Percentiles rank a stretch among this genome's conserved stretches.
These are phyloP conservation scores for Panagrolaimus sp. DNA, from an alignment of 1,140 invertebrate genomes.

Conservation along the genomic window DNA sequence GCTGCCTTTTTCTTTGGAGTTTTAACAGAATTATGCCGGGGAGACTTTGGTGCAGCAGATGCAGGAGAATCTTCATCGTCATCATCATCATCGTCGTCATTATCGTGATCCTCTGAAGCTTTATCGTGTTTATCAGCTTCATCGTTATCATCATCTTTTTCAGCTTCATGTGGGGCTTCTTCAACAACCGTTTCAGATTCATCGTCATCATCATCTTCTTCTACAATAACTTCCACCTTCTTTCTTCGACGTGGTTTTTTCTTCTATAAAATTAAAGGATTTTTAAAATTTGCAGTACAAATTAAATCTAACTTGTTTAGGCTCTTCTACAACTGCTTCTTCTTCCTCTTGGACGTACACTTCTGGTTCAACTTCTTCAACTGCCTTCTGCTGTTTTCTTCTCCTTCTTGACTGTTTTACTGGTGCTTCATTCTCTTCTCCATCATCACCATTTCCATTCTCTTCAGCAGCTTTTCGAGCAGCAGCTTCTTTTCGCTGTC, in stretches of 20 bases:
- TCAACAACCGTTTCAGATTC: conserved; percentile 22
- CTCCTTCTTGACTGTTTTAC: conserved; percentile 14
- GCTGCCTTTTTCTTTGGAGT: conserved; percentile 58
- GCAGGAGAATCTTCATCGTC: conserved; percentile 34
- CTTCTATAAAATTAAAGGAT: too few relatives aligned
- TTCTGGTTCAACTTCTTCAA: too few relatives aligned
- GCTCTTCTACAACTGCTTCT: background rate
- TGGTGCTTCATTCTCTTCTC: conserved; percentile 1
- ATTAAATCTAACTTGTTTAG: background rate
- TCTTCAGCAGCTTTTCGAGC: background rate
- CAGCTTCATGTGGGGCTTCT: conserved; percentile 3
- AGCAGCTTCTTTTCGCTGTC: conserved; percentile 12
- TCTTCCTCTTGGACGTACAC: conserved; percentile 10
- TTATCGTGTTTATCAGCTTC: conserved; percentile 39
- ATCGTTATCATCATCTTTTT: background rate
- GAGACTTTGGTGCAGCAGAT: conserved; percentile 17
- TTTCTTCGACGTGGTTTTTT: too few relatives aligned
- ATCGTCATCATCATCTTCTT: conserved; percentile 26
- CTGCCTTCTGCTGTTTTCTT: background rate
- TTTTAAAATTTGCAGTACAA: too few relatives aligned
- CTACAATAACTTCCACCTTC: conserved; percentile 14
- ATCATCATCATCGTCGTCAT: conserved; percentile 43
- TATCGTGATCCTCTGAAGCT: conserved; percentile 58
- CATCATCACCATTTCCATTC: conserved; percentile 6
- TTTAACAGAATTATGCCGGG: background rate